Conservation (phyloP, 2,113 vertebrate genomes). For the Pardalotus punctatus region DNA sequence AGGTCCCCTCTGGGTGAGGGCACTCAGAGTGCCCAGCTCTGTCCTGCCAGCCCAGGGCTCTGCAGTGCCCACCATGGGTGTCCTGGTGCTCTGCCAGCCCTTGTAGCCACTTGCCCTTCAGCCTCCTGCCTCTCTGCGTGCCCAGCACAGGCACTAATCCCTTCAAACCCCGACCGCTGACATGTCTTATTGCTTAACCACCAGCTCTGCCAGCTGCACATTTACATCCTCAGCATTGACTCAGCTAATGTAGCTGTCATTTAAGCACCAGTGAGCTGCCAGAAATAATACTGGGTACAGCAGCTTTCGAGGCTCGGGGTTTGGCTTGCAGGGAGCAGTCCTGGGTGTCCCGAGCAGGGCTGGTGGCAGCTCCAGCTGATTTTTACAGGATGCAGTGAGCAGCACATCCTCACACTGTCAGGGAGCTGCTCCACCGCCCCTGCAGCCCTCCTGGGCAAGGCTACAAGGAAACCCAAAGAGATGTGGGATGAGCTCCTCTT, state of each 20-base stretch:
- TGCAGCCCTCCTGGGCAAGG: neutral
- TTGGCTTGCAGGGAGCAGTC: neutral
- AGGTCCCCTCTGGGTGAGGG: neutral
- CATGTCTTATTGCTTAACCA: conserved; percentile 26
- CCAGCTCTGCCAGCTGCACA: conserved; percentile 40
- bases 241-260: conserved; percentile 53
- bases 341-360: fast-evolving
- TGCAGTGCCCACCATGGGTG: neutral
- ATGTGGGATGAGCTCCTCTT: neutral
- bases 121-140: neutral
- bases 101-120: neutral
- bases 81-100: neutral
- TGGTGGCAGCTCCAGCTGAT: neutral
- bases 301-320: neutral
- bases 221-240: conserved; percentile 53
- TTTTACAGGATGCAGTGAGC: neutral
- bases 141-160: neutral
- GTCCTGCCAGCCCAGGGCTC: neutral
- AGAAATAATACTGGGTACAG: neutral
- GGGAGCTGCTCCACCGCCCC: neutral
- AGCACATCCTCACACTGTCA: neutral
- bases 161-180: neutral
- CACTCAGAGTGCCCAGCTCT: neutral
- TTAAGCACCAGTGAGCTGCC: neutral
- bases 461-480: neutral